Conservation (phyloP, 1,140 invertebrate genomes). For the Dendrolimus kikuchii region DNA sequence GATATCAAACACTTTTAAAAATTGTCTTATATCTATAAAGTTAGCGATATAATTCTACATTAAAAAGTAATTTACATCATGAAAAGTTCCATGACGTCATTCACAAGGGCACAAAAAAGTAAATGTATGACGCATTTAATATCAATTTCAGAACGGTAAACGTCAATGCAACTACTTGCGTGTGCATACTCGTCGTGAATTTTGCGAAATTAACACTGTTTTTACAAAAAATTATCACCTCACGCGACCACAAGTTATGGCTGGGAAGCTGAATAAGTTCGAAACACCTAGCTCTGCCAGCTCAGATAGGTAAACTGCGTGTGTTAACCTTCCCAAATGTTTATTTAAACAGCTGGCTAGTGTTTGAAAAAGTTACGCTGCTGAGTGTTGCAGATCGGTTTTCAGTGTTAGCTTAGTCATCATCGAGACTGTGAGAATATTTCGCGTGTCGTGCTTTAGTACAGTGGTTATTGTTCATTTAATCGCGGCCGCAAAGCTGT, state of each 20-base stretch:
- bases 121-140: constrained; percentile 5
- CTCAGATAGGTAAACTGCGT: constrained; percentile 81
- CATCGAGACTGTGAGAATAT: constrained; percentile 23
- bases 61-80: no score
- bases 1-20: no score
- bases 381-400: constrained; percentile 22
- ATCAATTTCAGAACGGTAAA: constrained; percentile 33
- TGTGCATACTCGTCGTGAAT: constrained; percentile 36
- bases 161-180: constrained; percentile 38
- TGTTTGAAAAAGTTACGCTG: constrained; percentile 46
- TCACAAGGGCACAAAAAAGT: constrained; percentile 1
- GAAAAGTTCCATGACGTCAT: no score
- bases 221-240: constrained; percentile 24
- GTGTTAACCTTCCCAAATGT: constrained; percentile 51
- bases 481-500: constrained; percentile 14
- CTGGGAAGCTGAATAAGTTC: constrained; percentile 78
- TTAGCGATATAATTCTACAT: no score
- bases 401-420: constrained; percentile 41
- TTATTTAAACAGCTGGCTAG: constrained; percentile 60
- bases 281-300: constrained; percentile 88
- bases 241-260: constrained; percentile 67
- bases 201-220: constrained; percentile 29
- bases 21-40: no score
- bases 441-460: constrained; percentile 34
- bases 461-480: constrained; percentile 11